A percentile compares a stretch with the other conserved stretches of the same genome.
Conservation (phyloP, 2,888 invertebrate species). For the Himalopsyche japonica region DNA sequence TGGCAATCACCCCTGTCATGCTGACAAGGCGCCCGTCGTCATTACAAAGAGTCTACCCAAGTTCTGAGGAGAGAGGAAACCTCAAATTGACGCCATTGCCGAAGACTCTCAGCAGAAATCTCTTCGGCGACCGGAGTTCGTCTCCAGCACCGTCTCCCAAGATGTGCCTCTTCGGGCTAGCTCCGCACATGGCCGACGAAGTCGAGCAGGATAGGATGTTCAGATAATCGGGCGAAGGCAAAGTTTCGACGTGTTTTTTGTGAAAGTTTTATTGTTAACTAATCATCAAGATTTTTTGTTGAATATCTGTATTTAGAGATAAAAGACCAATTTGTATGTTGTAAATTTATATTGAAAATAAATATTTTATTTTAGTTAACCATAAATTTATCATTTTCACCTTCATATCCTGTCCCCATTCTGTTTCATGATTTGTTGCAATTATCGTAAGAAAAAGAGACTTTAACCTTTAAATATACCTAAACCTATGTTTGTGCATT, state of each 20-base stretch:
- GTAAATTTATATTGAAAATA: too few species aligned
- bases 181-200: not conserved
- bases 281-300: not conserved
- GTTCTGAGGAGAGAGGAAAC: not conserved
- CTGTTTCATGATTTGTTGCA: too few species aligned
- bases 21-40: not conserved
- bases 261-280: not conserved
- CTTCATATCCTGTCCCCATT: too few species aligned
- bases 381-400: too few species aligned
- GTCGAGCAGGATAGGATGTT: not conserved
- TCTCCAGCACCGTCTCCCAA: not conserved
- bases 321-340: too few species aligned
- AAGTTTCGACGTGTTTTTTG: not conserved
- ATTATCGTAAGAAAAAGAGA: too few species aligned
- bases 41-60: not conserved
- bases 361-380: too few species aligned
- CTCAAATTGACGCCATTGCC: not conserved
- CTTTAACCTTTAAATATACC: too few species aligned
- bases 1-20: slow-evolving; percentile 11
- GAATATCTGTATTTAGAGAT: not conserved
- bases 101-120: slow-evolving; percentile 1
- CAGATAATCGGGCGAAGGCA: not conserved
- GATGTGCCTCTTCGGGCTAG: not conserved
- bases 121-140: not conserved
- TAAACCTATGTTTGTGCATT: too few species aligned